A percentile compares a stretch with the other conserved stretches of the same genome.
Evolutionary conservation across 2,888 invertebrate species (phyloP).

Genomic region (Stramonita haemastoma): DNA sequence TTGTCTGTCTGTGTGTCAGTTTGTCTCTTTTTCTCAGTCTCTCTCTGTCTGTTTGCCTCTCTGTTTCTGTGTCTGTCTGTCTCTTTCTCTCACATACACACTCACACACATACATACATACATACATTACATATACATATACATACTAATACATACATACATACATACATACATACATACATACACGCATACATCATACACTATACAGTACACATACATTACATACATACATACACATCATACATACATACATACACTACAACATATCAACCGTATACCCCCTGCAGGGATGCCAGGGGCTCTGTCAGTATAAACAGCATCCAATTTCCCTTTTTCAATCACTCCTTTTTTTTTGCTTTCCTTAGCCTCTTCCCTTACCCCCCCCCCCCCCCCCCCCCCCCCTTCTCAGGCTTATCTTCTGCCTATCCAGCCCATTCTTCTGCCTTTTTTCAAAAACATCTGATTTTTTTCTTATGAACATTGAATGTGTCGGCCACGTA

Average conservation of each 20-base stretch:
- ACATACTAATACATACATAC: background rate
- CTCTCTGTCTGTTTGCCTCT: background rate
- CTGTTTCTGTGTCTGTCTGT: background rate
- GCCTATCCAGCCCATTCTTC: no score
- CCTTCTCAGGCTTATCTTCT: no score
- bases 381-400: no score
- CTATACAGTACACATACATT: background rate
- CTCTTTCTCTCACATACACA: background rate
- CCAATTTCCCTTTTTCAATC: no score
- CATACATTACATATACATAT: background rate
- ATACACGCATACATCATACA: background rate
- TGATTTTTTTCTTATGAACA: no score
- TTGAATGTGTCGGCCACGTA: no score
- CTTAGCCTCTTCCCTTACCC: no score
- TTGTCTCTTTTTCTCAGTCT: background rate
- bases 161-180: background rate
- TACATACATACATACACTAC: background rate
- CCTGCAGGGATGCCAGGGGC: no score
- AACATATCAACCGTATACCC: no score
- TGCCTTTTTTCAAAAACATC: no score
- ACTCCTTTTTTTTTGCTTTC: no score
- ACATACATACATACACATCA: background rate
- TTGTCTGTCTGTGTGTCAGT: background rate
- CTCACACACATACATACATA: conserved; percentile 2
- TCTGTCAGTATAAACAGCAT: no score